Evolutionary conservation across 2,797 vertebrate species (phyloP).

Genomic region (Novumbra hubbsi): DNA sequence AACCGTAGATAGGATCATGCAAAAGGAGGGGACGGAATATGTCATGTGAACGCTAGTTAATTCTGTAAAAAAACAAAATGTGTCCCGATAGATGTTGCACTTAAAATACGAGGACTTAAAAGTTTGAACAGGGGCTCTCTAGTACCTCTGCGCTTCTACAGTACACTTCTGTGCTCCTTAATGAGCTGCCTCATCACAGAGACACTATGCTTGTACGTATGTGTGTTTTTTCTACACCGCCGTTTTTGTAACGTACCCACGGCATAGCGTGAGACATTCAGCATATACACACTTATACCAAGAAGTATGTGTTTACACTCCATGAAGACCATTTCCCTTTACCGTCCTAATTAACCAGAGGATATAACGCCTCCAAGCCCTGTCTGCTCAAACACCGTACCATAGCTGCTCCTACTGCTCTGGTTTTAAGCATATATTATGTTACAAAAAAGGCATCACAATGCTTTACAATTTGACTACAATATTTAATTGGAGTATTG

Average conservation of each 20-base stretch:
- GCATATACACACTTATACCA: not conserved
- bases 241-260: not conserved
- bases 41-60: not conserved
- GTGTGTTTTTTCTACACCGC: not conserved
- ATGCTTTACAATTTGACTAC: constrained; percentile 27
- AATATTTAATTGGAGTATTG: constrained; percentile 35
- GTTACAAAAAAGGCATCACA: constrained; percentile 28
- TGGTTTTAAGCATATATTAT: constrained; percentile 20
- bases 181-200: not conserved
- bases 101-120: not conserved
- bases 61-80: constrained; percentile 7
- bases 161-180: not conserved
- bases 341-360: constrained; percentile 1
- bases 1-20: constrained; percentile 36
- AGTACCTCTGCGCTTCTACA: not conserved
- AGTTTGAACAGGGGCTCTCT: not conserved
- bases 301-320: not conserved
- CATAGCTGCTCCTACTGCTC: not conserved
- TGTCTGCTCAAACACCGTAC: not conserved
- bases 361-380: not conserved
- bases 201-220: not conserved
- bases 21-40: not conserved
- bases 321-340: not conserved
- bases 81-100: not conserved
- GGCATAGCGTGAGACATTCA: not conserved